phyloP scores from a whole-genome alignment of 2,113 vertebrate genomes.

The Crocuta crocuta region DNA sequence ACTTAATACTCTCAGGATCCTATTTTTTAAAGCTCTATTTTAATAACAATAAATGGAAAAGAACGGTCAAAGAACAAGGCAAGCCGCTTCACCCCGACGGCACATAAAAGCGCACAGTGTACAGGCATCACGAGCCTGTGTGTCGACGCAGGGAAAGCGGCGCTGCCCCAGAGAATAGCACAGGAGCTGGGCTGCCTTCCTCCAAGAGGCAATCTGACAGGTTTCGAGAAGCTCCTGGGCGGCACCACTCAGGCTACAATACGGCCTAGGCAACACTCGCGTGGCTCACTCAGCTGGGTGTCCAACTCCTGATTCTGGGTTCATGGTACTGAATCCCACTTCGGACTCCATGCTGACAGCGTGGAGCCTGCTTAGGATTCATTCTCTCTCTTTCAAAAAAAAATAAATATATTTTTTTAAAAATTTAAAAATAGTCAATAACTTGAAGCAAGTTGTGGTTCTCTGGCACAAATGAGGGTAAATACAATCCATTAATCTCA shows the following conservation, averaged over 20 bases:
- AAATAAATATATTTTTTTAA: too few relatives aligned
- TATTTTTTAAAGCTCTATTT: neutral
- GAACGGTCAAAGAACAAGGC: neutral
- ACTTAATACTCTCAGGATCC: neutral
- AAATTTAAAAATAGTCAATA: too few relatives aligned
- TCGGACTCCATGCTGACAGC: too few relatives aligned
- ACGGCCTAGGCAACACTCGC: too few relatives aligned
- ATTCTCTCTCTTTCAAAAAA: too few relatives aligned
- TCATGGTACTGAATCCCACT: too few relatives aligned
- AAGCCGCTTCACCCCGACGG: neutral
- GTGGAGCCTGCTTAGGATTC: too few relatives aligned
- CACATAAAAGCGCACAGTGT: fast-evolving
- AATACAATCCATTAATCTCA: neutral
- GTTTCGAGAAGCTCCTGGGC: neutral
- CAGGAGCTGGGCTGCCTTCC: neutral
- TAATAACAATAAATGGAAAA: neutral
- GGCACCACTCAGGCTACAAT: too few relatives aligned
- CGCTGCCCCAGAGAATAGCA: neutral
- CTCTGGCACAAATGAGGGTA: neutral
- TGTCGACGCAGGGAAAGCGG: fast-evolving
- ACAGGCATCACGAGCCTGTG: fast-evolving
- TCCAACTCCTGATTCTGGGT: too few relatives aligned
- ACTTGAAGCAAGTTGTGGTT: neutral
- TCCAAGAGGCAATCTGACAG: neutral
- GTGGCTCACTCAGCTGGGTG: too few relatives aligned